These are phyloP conservation scores for Gordius sp. DNA, from an alignment of 2,888 invertebrate species.

Conservation along the genomic window DNA sequence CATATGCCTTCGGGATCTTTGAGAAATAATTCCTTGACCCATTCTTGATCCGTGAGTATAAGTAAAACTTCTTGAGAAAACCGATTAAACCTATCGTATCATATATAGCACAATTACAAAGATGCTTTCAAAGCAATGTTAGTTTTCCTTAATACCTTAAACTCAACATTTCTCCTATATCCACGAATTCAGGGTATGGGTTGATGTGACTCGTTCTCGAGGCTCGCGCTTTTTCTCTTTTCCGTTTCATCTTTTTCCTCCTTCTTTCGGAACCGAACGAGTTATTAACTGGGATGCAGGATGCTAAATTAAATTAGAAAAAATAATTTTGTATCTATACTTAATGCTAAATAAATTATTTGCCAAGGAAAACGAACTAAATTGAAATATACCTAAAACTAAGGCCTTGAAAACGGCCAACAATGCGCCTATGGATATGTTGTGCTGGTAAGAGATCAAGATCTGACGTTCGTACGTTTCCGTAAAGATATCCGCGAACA, in stretches of 20 bases:
- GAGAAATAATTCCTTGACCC: conserved; percentile 75
- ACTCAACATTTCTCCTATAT: conserved; percentile 8
- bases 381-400: not conserved
- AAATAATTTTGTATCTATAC: too few relatives aligned
- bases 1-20: conserved; percentile 72
- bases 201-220: too few relatives aligned
- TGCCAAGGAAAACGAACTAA: not conserved
- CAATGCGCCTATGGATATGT: conserved; percentile 11
- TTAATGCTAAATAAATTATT: not conserved
- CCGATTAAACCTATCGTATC: conserved; percentile 7
- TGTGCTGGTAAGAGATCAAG: conserved; percentile 14
- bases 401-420: conserved; percentile 16
- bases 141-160: not conserved
- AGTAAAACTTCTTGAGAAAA: conserved; percentile 6
- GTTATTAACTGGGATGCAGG: not conserved
- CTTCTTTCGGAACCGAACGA: too few relatives aligned
- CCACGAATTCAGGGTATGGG: not conserved
- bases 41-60: conserved; percentile 40
- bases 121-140: not conserved
- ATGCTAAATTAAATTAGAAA: not conserved
- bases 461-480: conserved; percentile 1
- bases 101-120: not conserved
- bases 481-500: not conserved
- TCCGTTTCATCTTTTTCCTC: too few relatives aligned
- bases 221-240: too few relatives aligned